Base-by-base conservation (phyloP, 2,113 vertebrate species). In the Corvus hawaiiensis region DNA sequence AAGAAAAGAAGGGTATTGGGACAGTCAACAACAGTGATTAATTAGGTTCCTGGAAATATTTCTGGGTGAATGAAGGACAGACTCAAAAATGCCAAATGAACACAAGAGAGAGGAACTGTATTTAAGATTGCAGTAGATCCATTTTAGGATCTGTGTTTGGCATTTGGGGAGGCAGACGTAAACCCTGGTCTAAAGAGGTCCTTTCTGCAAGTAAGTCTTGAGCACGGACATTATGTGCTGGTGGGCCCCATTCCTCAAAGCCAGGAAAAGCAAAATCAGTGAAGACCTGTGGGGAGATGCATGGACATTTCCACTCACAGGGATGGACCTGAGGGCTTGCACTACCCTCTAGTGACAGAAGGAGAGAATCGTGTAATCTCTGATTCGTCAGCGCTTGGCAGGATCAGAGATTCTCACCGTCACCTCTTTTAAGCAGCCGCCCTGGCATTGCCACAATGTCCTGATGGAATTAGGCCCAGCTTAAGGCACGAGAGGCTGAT, bases 331-430 rank as follows among this genome's bases (percentile, higher is more conserved):
- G 77, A 97, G 95, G 80, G 49, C 87, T 80, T 94, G 67, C 87
- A 95, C 82, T 95, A 92, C 93, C 96, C 97, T 95, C 97, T 97
- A 97, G 96, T 90, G 97, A 96, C 92, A 80, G 64, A 88, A 93
- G 58, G 16, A 63, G 75, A 71, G 72, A 87, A 96, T 30, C 82
- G 80, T 35, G 84, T 35, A 11, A 72, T 48, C 52, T 76, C 43
- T 33, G 41, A 37, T 69, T 35, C 7, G 44, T 63, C 83, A 73
- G 62, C 71, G 35, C 54, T 93, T 67, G 0, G 11, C 51, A 20
- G 0, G 48, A 32, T 41, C 75, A 22, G 49, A 32, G 48, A 39
- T 58, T 67, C 28, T 87, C 51, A 8, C 21, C 10, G 46, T 41
- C 84, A 46, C 32, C 41, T 90, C 20, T 41, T 95, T 54, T 41